Base-by-base conservation (phyloP, 2,113 vertebrate genomes). In the Menidia beryllina region DNA sequence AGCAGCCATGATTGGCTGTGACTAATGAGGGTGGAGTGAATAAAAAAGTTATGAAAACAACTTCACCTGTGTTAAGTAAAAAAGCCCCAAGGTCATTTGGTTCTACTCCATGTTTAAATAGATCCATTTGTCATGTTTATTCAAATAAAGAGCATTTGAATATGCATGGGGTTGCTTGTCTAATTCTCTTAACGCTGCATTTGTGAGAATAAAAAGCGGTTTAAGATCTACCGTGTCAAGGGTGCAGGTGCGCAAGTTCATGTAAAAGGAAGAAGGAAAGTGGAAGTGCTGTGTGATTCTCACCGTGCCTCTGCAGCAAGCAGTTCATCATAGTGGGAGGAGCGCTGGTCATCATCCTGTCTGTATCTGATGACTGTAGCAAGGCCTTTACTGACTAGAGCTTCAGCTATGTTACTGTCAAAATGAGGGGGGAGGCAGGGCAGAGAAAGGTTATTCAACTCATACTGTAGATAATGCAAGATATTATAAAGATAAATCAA, bases 301-400 rank as follows among this genome's bases (percentile, higher is more conserved):
- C 86, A 98, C 97, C 97, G 93, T 17, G 96, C 96, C 78, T 99
- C 97, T 0, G 97, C 97, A 0, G 97, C 96, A 56, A 99, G 92
- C 57, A 99, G 94, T 75, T 98, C 97, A 0, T 99, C 97, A 1
- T 98, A 99, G 91, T 98, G 96, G 3, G 97, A 97, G 59, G 97
- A 99, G 20, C 97, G 91, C 81, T 98, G 97, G 86, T 99, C 96
- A 2, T 98, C 97, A 25, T 99, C 97, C 72, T 98, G 97, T 68
- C 97, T 94, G 88, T 99, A 98, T 57, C 96, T 92, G 91, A 99
- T 96, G 87, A 96, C 94, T 0, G 97, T 97, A 79, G 97, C 97
- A 26, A 98, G 92, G 19, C 97, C 97, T 91, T 99, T 99, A 90
- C 97, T 99, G 85, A 99, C 95, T 50, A 99, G 92, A 8, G 97